Percentiles rank a stretch among this genome's conserved stretches.
These are phyloP conservation scores for Spondyliosoma cantharus DNA, from an alignment of 2,797 vertebrate species.

Conservation along the genomic window DNA sequence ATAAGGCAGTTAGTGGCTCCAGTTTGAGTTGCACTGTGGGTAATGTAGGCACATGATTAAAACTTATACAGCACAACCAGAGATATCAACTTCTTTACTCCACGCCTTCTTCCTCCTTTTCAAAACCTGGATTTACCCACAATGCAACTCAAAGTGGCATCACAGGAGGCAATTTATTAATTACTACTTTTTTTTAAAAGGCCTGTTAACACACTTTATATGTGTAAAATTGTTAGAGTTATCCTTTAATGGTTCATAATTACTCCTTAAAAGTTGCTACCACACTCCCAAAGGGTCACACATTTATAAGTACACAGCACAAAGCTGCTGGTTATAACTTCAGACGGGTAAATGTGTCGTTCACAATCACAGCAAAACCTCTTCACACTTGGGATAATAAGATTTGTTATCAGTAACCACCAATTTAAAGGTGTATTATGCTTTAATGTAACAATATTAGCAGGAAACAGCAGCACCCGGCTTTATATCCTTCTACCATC, in stretches of 20 bases:
- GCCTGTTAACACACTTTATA: no score
- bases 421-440: background rate
- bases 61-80: no score
- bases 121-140: no score
- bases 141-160: no score
- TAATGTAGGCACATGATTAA: no score
- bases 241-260: background rate
- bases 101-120: no score
- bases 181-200: no score
- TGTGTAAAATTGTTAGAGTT: no score
- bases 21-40: no score
- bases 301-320: background rate
- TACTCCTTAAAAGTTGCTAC: background rate
- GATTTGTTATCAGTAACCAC: background rate
- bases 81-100: no score
- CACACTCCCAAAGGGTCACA: background rate
- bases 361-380: background rate
- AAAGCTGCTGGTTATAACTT: background rate
- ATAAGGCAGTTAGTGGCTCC: no score
- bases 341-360: background rate
- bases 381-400: background rate
- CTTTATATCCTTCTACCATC: constrained; percentile 22
- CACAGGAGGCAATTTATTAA: no score
- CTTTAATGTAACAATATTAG: background rate
- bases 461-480: background rate